Base-by-base conservation (phyloP, 1,140 invertebrate genomes). In the Brachionus plicatilis region DNA sequence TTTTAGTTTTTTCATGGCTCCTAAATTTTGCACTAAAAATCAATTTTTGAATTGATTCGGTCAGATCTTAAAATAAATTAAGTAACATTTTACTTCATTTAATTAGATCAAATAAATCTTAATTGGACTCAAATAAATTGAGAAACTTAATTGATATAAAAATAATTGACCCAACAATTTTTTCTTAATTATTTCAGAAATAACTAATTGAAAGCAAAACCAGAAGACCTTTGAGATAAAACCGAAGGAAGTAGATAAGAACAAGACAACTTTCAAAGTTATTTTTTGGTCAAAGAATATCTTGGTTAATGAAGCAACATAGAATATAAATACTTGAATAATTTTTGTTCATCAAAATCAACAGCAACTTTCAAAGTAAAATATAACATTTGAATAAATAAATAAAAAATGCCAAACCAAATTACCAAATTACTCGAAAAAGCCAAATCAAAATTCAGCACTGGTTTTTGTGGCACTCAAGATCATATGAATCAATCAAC, bases 381-480 rank as follows among this genome's bases (percentile, higher is more conserved):
- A 47, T 47, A 0, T 14, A 3, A 47, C 1, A 47, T 6, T 45
- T 45, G 12, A 47, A 0, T 12, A 12, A 47, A 47, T 14, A 12
- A 47, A 47, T 20, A 7, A 37, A 72, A 72, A 72, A 72, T 72
- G 68, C 41, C 68, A n/a, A 72, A 2, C 14, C 68, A 72, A 72
- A 17, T 72, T 14, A 41, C 9, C 29, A 72, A 72, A 43, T 72
- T 72, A 3, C 41, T 72, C 37, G 37, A 72, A 43, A 72, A 72
- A 72, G 68, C 68, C 12, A 72, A 72, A 72, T 43, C 68, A 45
- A 43, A 43, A 72, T 45, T 72, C 8, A 43, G n/a, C n/a, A 72
- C 43, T 41, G 68, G 68, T 72, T 20, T 43, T 12, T 43, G 41
- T 43, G 33, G 33, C 17, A 9, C 41, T 20, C 9, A 72, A 45